phyloP scores from a whole-genome alignment of 2,888 invertebrate species.

The Zaprionus lineosus region DNA sequence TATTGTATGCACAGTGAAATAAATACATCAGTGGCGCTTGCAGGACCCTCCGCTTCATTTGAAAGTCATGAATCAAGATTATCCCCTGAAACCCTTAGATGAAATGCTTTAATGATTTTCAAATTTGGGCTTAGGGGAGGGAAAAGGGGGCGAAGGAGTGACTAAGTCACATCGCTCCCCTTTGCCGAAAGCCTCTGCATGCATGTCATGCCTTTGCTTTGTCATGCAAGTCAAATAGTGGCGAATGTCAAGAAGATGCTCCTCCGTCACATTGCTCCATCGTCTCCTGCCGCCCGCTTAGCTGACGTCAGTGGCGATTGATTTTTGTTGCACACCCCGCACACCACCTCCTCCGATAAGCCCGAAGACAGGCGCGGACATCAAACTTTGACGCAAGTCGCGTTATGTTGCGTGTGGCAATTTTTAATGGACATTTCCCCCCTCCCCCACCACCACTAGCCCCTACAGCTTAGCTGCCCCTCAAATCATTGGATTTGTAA shows the following conservation, averaged over 20 bases:
- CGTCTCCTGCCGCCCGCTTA: conserved; percentile 8
- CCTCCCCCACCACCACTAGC: conserved; percentile 6
- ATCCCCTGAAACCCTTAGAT: too few species aligned
- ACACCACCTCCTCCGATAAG: background rate
- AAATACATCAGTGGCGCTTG: too few species aligned
- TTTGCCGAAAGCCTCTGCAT: too few species aligned
- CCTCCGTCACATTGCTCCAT: too few species aligned
- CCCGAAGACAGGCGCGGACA: conserved; percentile 13
- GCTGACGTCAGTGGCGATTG: conserved; percentile 69
- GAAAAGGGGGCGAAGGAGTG: too few species aligned
- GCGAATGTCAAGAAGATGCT: conserved; percentile 38
- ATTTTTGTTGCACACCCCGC: conserved; percentile 42
- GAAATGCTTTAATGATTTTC: too few species aligned
- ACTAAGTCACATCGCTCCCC: too few species aligned
- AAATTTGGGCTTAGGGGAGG: too few species aligned
- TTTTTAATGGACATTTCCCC: conserved; percentile 41
- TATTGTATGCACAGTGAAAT: too few species aligned
- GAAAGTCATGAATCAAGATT: too few species aligned
- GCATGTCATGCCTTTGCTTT: conserved; percentile 14
- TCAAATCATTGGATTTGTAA: conserved; percentile 51
- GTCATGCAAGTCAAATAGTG: conserved; percentile 31
- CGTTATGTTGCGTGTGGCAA: conserved; percentile 46
- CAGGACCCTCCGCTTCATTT: too few species aligned
- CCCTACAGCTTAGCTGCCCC: background rate
- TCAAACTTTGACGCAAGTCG: conserved; percentile 49